Base-by-base conservation (phyloP, 1,140 invertebrate genomes). In the Coboldia fuscipes region DNA sequence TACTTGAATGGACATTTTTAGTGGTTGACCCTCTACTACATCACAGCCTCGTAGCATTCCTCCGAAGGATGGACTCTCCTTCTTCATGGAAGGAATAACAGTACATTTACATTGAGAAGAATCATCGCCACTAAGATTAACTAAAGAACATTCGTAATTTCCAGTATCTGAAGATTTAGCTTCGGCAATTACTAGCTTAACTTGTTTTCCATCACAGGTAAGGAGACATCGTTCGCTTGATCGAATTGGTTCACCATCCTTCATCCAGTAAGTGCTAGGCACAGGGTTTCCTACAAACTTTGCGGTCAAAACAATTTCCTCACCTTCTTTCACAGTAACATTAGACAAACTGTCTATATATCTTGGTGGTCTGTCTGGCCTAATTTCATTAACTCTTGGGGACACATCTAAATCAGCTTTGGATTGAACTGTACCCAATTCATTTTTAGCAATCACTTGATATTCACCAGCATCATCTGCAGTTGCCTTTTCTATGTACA, bases 401-500 rank as follows among this genome's bases (percentile, higher is more conserved):
- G 72, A 67, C 20, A 69, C 70, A 1, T 64, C 64, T 34, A 71
- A 62, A 44, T 84, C 76, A 16, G 68, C 63, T 42, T 71, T 66
- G 3, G 74, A 70, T 9, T 64, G 62, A 41, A 75, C 84, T 45
- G 78, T 69, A 1, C 90, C 92, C 3, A 92, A 66, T 34, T 90
- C 83, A 48, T 97, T 97, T 39, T 72, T 70, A 2, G 88, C 89
- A 17, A 63, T 65, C 22, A 89, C 72, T n/a, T 70, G 72, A 51
- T 94, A 96, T 32, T 69, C 65, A 16, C 89, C 90, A 26, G 76
- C 78, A 54, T 94, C 88, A 31, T 75, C 66, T 2, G 66, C 61
- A 2, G 66, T 69, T 1, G 90, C 75, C 46, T 81, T 80, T 57
- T 93, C 94, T 27, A 96, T 89, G 60, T 85, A 88, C 3, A 96